Base-by-base conservation (phyloP, 2,888 invertebrate species). In the Dryococelus australis region DNA sequence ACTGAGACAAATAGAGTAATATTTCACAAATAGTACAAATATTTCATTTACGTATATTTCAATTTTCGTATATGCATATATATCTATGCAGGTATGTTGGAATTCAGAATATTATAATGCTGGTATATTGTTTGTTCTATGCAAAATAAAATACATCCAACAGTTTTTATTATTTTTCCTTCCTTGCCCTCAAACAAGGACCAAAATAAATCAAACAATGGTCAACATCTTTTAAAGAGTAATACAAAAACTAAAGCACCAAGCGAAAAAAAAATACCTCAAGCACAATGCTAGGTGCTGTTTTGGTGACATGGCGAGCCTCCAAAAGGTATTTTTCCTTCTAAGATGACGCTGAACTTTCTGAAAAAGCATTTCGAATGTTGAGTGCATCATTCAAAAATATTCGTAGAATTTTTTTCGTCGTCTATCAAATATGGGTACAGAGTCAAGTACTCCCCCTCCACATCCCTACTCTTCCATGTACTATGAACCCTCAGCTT, bases 361-460 rank as follows among this genome's bases (percentile, higher is more conserved):
- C 8, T 26, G 0, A 10, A 79, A 79, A 1, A 79, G 79, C 79
- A 27, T 79, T 27, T 79, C 26, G 20, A 79, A 79, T 79, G 79
- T 79, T 79, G 79, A 13, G 2, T 13, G 5, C 27, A 8, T 79
- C 3, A 24, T 79, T 79, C 3, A 13, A n/a, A 80, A 80, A 8
- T 80, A 80, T 26, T 80, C 80, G 24, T 80, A 80, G 28, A 16
- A 80, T n/a, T 80, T 80, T n/a, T 80, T 80, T 80, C 80, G 4
- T 80, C n/a, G 13, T n/a, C 13, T 27, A 80, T 80, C 80, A 80
- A n/a, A 80, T 80, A 0, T 24, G n/a, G 80, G 24, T 80, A n/a
- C 80, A 80, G 8, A 80, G n/a, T 80, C 13, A 80, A 13, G 28
- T 27, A 80, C 80, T 80, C n/a, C 80, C 26, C 0, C n/a, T 80